Base-by-base conservation (phyloP, 2,113 vertebrate genomes). In the Pandion haliaetus region DNA sequence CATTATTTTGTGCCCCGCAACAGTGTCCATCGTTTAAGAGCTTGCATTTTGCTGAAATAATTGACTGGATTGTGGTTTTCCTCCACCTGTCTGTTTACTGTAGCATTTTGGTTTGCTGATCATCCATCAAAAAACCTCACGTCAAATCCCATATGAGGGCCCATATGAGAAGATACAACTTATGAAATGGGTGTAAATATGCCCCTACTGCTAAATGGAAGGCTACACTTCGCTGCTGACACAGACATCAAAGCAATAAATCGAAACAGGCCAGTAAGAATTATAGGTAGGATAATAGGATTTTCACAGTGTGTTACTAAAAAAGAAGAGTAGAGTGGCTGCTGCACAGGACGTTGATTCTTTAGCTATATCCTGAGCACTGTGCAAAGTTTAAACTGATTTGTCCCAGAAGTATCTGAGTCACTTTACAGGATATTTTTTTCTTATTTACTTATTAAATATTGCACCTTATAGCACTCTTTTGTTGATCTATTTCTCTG, bases 371-470 rank as follows among this genome's bases (percentile, higher is more conserved):
- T 5, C 25, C 14, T 58, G 54, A 81, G 13, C 36, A 95, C 40
- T 44, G 36, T 72, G 25, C 12, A 42, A 82, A 84, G 44, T 72
- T 94, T 85, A 74, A 84, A 97, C 76, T 89, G 15, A 92, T 95
- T 87, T 94, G 80, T 87, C 65, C 65, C 5, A 9, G 25, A 69
- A 89, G 69, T 32, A 72, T 73, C 45, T 40, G 31, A 52, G 72
- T 31, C 26, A 36, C 28, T 91, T 77, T 84, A 52, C 13, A 85
- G 58, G 55, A 14, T 58, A 14, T 54, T 72, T 82, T 65, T 38
- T 67, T 84, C 17, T 73, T 74, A 24, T 65, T 94, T 88, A 52
- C 28, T 95, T 93, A 95, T 80, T 85, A 96, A 90, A 85, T 63
- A 8, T 50, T 73, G 31, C 28, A 55, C 32, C 26, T 87, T 66